Evolutionary conservation across 1,140 invertebrate genomes (phyloP).

Genomic region (Aphis craccivora): DNA sequence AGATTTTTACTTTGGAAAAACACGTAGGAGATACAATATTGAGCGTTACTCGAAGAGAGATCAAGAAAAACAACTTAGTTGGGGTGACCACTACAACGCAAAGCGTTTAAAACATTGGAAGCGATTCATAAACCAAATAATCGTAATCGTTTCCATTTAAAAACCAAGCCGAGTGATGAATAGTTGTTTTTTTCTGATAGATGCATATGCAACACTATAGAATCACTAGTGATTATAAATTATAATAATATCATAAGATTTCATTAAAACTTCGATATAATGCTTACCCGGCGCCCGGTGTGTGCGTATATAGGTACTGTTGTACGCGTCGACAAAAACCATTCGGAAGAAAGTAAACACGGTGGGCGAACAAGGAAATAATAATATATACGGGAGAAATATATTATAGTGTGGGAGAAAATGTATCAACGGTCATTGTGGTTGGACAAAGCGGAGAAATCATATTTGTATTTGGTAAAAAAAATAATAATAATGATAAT

Average conservation of each 20-base stretch:
- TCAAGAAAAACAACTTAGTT: background rate
- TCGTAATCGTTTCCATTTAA: background rate
- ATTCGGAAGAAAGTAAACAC: conserved; percentile 51
- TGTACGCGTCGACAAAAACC: background rate
- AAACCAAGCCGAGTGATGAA: background rate
- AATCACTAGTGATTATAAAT: background rate
- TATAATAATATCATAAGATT: background rate
- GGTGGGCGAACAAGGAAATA: conserved; percentile 34
- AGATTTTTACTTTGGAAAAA: background rate
- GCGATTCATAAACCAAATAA: background rate
- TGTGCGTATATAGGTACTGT: background rate
- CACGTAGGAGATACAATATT: too few relatives aligned
- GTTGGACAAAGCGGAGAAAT: conserved; percentile 56
- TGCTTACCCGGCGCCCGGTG: background rate
- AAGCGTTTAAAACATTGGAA: background rate
- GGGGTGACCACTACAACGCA: background rate
- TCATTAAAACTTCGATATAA: background rate
- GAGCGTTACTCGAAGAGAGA: background rate
- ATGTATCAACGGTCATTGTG: conserved; percentile 51
- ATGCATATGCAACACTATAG: background rate
- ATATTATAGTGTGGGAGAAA: conserved; percentile 40
- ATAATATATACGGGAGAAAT: background rate
- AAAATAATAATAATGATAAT: background rate
- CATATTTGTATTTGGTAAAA: conserved; percentile 37
- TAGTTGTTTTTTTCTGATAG: background rate